Evolutionary conservation across 2,113 vertebrate species (phyloP), one percentile per base, ranked within the genome.

Genomic region (Morphnarchus princeps): DNA sequence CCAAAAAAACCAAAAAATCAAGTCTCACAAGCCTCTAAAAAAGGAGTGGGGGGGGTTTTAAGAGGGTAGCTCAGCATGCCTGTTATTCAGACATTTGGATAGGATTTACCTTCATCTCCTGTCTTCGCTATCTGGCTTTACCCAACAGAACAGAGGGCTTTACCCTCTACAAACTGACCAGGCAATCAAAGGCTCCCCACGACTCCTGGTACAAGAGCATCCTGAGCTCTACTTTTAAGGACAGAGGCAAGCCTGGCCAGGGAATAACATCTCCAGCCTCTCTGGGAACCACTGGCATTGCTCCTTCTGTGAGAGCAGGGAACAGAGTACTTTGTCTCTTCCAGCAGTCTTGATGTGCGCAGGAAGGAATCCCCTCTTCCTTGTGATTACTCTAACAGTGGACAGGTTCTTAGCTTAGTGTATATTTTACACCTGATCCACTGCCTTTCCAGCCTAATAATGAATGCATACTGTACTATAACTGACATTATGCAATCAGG

Each of bases 1-100:
- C 7, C 1, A 13, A 24, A 25, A 34, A n/a, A 1, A 1, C 0
- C 5, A 13, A 32, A 21, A 71, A 58, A 29, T 8, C 8, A 49
- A 26, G 32, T 57, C 22, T 63, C n/a, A 70, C 13, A 78, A 63
- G 13, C 1, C 3, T 59, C 49, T 59, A 70, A 66, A n/a, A n/a
- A 61, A 47, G 12, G 14, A 59, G 9, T 13, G 8, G 0, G 0
- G n/a, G n/a, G n/a, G n/a, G n/a, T 59, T 63, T 59, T 18, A 90
- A 81, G 59, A 73, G 11, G 10, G 7, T 45, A 69, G 16, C 29
- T 92, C 49, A 81, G 15, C 11, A 47, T 2, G 3, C 10, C 24
- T 47, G 10, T 47, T 88, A 86, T 5, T 86, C 45, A 54, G 26
- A 49, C 13, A 50, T 45, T 52, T 29, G 29, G 49, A 63, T 87